Evolutionary conservation across 30 jellyfish, hydroid and myxozoan genomes (phyloP), one percentile per base, ranked within the genome.

Genomic region (Turritopsis dohrnii): DNA sequence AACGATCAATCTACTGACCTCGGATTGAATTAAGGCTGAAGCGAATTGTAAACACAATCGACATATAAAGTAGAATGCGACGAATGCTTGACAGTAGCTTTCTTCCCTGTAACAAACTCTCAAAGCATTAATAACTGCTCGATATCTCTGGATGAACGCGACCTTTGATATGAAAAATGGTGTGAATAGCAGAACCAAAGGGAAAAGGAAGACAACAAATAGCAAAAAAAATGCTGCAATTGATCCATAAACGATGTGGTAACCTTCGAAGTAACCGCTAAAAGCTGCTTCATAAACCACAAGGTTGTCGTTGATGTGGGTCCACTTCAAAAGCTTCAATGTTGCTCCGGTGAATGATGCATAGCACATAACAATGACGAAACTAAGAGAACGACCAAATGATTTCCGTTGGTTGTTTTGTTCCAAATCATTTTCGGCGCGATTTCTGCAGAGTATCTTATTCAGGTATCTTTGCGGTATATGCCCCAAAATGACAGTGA

Each of bases 321-420:
- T 88, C 13, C 94, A 93, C 29, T 85, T 92, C 72, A 93, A 86
- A 66, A 93, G 81, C 22, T 80, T 74, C 71, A 93, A 41, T 24
- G 98, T 87, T 52, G 84, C 96, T 80, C 95, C 85, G n/a, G 96
- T 88, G 41, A 87, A 71, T 18, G 94, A 86, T n/a, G 96, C 79
- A 84, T 88, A 93, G 30, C 88, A 84, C 29, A 79, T 83, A 1
- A 91, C 96, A 27, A 81, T 83, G 20, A 93, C 98, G 84, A 93
- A 93, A 75, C 96, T 88, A 21, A 93, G 80, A 16, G 98, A 96
- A 52, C 98, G 74, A 16, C 98, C 98, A 88, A 88, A 93, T 7
- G 98, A 93, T 23, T 82, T 71, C 77, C 72, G 29, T 7, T 94
- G 95, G 21, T 74, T 52, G 16, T 82, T 66, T 17, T n/a, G 21